Percentiles rank a stretch among this genome's conserved stretches.
Evolutionary conservation across 1,140 invertebrate genomes (phyloP).

Genomic region (Venustaconcha ellipsiformis): DNA sequence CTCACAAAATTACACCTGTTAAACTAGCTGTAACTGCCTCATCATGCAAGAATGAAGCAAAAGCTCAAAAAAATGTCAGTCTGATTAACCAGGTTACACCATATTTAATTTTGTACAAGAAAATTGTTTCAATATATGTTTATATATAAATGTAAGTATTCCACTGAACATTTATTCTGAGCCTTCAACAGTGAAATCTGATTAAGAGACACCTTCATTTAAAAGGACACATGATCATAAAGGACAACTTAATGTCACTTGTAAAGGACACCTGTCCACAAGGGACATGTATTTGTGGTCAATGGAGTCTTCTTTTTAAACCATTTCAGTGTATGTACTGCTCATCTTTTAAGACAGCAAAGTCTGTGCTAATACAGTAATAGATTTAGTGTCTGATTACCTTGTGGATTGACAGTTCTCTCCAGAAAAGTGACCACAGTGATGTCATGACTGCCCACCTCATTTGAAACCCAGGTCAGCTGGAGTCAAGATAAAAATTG

Average conservation of each 20-base stretch:
- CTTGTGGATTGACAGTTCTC: constrained; percentile 59
- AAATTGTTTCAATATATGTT: too few relatives aligned
- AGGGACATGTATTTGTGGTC: not conserved
- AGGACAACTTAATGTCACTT: not conserved
- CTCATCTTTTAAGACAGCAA: not conserved
- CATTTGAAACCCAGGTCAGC: constrained; percentile 67
- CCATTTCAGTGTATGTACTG: not conserved
- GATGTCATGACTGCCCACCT: constrained; percentile 54
- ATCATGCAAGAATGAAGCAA: too few relatives aligned
- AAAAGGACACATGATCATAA: not conserved
- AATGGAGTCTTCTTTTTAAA: not conserved
- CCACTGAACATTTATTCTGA: too few relatives aligned
- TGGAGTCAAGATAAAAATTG: constrained; percentile 16
- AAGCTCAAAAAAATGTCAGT: too few relatives aligned
- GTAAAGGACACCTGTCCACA: not conserved
- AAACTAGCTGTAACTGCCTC: too few relatives aligned
- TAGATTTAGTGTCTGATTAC: constrained; percentile 34
- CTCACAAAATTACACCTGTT: too few relatives aligned
- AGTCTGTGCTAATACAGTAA: not conserved
- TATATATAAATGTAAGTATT: too few relatives aligned
- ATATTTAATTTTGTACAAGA: too few relatives aligned
- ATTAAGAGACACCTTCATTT: too few relatives aligned
- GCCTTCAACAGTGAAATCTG: too few relatives aligned
- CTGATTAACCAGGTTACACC: too few relatives aligned
- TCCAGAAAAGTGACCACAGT: constrained; percentile 55